Evolutionary conservation across 2,888 invertebrate species (phyloP).

Genomic region (Noctua comes): DNA sequence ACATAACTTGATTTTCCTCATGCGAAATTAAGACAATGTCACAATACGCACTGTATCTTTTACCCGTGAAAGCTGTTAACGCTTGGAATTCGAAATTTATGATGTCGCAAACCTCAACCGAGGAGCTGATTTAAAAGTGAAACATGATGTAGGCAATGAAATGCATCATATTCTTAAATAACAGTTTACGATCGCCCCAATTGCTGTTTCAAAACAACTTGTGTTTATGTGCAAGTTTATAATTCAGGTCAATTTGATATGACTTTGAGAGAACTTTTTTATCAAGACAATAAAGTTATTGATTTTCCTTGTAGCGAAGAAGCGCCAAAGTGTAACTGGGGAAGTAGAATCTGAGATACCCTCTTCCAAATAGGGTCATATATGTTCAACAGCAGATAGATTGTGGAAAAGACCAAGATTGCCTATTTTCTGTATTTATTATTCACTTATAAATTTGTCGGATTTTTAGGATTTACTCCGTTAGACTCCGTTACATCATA

Average conservation of each 20-base stretch:
- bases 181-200: conserved; percentile 58
- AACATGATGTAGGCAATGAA: conserved; percentile 18
- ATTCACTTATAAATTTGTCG: too few species aligned
- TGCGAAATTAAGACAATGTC: conserved; percentile 25
- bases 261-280: conserved; percentile 12
- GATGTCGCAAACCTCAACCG: conserved; percentile 9
- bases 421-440: background rate
- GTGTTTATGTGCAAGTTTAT: conserved; percentile 24
- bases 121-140: conserved; percentile 26
- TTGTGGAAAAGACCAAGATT: background rate
- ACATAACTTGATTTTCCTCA: background rate
- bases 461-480: too few species aligned
- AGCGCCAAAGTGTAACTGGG: background rate
- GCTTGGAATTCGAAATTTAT: conserved; percentile 31
- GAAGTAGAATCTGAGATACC: background rate
- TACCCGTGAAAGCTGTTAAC: background rate
- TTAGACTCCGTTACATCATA: too few species aligned
- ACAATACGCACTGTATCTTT: background rate
- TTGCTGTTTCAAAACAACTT: conserved; percentile 47
- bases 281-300: conserved; percentile 3
- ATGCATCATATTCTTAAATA: conserved; percentile 25
- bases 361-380: background rate
- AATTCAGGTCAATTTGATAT: conserved; percentile 41
- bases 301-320: background rate
- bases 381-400: background rate